Evolutionary conservation across 2,113 vertebrate species (phyloP), one percentile per base, ranked within the genome.

Genomic region (Phylloscopus whistleri): DNA sequence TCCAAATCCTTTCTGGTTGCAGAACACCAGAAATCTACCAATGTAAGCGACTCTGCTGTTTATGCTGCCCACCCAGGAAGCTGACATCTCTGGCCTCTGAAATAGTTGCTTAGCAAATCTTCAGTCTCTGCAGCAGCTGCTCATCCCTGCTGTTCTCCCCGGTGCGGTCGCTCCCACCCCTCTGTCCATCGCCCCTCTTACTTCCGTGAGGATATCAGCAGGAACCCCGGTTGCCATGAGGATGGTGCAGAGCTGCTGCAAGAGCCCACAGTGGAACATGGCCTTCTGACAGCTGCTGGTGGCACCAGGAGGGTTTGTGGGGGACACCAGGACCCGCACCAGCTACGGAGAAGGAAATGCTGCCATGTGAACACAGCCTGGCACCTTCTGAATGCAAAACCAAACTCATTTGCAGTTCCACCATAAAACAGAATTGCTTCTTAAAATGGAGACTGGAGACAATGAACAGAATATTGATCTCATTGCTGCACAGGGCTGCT

Each of bases 181-280:
- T 12, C 2, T 39, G 21, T 10, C 10, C 33, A 0, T 1, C 4
- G 16, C 35, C 41, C 87, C 46, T 26, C 75, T 96, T 97, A 99
- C 99, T 97, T 99, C 99, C 1, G 99, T 99, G 86, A 99, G 98
- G 92, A 99, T 99, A 66, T 99, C 99, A 17, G 99, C 99, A 83
- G 99, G 99, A 73, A 99, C 99, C 1, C 99, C 99, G 0, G 99
- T 99, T 13, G 99, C 99, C 99, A 99, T 99, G 41, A 99, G 98
- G 97, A 99, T 99, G 19, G 98, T 99, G 81, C 99, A 99, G 74
- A 99, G 98, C 97, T 99, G 99, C 93, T 99, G 99, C 48, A 99
- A 84, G 35, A 99, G 96, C 43, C 98, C 99, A 37, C 99, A 99
- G 96, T 99, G 99, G 94, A 98, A 99, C 99, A 99, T 99, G 9